Evolutionary conservation across 2,113 vertebrate genomes (phyloP).

Genomic region (Myanophis thanlyinensis): DNA sequence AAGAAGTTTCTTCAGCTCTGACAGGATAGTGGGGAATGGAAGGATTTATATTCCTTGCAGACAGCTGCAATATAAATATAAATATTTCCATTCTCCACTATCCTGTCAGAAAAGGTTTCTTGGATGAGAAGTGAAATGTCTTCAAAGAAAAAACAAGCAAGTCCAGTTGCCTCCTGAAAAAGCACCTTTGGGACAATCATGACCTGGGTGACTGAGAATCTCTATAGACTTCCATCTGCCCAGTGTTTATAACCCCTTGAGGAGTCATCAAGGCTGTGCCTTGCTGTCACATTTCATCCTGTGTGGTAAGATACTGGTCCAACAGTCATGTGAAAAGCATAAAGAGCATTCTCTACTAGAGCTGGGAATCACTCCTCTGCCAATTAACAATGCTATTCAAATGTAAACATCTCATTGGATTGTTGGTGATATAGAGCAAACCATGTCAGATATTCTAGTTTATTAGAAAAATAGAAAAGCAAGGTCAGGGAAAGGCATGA

Average conservation of each 20-base stretch:
- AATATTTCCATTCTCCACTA: too few species aligned
- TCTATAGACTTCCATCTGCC: too few species aligned
- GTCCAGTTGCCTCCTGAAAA: too few species aligned
- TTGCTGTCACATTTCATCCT: neutral
- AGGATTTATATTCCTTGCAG: too few species aligned
- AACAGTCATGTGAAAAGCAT: neutral
- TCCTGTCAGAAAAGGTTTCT: too few species aligned
- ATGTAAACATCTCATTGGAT: neutral
- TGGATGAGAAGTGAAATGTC: too few species aligned
- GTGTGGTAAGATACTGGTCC: neutral
- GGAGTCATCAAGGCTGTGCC: neutral
- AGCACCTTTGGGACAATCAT: too few species aligned
- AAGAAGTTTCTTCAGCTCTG: too few species aligned
- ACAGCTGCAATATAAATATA: too few species aligned
- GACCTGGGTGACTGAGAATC: too few species aligned
- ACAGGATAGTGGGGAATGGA: too few species aligned
- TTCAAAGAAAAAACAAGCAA: too few species aligned
- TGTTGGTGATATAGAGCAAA: neutral
- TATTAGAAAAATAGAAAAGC: neutral
- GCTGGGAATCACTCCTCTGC: neutral
- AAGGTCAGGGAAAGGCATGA: neutral
- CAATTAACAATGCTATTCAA: neutral
- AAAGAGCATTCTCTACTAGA: neutral
- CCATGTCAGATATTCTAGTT: neutral
- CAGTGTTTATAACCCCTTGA: neutral